Evolutionary conservation across 2,888 invertebrate species (phyloP), one percentile per base, ranked within the genome.

Genomic region (Melanophora roralis): DNA sequence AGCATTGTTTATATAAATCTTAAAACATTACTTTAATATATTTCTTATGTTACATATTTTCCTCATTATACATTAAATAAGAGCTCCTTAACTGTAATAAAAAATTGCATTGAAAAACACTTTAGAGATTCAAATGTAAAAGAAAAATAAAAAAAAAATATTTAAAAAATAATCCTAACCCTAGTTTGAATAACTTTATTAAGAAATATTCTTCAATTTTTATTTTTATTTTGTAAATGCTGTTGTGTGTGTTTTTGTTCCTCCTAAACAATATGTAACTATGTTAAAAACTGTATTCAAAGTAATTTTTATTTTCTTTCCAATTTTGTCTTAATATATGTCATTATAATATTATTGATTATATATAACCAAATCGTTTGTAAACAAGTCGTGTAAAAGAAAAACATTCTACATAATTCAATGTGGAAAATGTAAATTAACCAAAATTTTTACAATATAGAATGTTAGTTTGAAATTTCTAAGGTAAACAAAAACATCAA

Each of bases 321-420:
- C 9, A 45, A 16, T 43, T 27, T 32, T 36, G 23, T 23, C 14
- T 47, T 2, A 43, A 16, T 12, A 43, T 49, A 55, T 60, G 9
- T 49, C 14, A 23, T 36, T 36, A 5, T 27, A 38, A 43, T 68
- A 14, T 23, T 34, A 53, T 76, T 75, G 71, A 72, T 80, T 76
- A 73, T 64, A 68, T 64, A 80, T 76, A 80, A 80, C 76, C 80
- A 80, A 80, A 80, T 80, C 80, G 80, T 68, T 32, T 36, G 47
- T 16, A 62, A 43, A 47, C 0, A 53, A 38, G 36, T 57, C 47
- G 27, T 51, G 16, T 16, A 49, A 27, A 27, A 27, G 6, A 27
- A 49, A 65, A 49, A 45, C 11, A 43, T 16, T 16, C 53, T 43
- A 51, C 43, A 49, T 62, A 62, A 23, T 43, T 19, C 45, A 27